A percentile compares a stretch with the other conserved stretches of the same genome.
Conservation (phyloP, 2,113 vertebrate species). For the Cololabis saira region DNA sequence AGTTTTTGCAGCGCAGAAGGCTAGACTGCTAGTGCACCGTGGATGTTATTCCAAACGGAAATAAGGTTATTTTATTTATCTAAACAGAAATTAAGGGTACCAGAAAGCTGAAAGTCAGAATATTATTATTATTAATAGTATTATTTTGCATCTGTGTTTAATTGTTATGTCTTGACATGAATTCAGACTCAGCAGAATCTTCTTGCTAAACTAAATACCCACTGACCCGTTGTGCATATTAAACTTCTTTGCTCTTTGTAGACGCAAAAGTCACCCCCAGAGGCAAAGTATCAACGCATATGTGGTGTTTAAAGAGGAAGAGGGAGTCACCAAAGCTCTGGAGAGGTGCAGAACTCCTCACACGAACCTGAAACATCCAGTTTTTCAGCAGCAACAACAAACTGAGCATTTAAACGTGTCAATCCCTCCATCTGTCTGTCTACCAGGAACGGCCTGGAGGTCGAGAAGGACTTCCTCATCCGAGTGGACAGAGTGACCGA, state of each 20-base stretch:
- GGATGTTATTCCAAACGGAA: no score
- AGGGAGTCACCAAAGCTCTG: conserved; percentile 81
- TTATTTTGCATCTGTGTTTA: no score
- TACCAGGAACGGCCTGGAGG: conserved; percentile 89
- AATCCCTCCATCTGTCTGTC: not conserved
- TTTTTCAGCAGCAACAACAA: no score
- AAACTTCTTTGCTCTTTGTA: conserved; percentile 41
- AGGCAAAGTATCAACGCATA: conserved; percentile 91
- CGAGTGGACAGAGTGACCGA: conserved; percentile 88
- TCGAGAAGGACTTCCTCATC: conserved; percentile 87
- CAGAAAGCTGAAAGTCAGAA: no score
- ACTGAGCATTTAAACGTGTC: rapidly evolving
- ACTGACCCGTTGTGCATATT: no score
- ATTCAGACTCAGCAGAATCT: no score
- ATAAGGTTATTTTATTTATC: no score
- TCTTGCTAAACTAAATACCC: no score
- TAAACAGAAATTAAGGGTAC: not conserved
- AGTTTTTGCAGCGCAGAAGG: no score
- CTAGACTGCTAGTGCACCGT: no score
- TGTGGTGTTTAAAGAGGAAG: conserved; percentile 89
- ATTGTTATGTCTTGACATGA: no score
- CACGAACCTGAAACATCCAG: not conserved
- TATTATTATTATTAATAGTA: no score
- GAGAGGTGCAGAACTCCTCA: conserved; percentile 75
- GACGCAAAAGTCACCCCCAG: conserved; percentile 88